Percentiles rank a stretch among this genome's conserved stretches.
Conservation (phyloP, 1,140 invertebrate genomes). For the Heliconius congener region DNA sequence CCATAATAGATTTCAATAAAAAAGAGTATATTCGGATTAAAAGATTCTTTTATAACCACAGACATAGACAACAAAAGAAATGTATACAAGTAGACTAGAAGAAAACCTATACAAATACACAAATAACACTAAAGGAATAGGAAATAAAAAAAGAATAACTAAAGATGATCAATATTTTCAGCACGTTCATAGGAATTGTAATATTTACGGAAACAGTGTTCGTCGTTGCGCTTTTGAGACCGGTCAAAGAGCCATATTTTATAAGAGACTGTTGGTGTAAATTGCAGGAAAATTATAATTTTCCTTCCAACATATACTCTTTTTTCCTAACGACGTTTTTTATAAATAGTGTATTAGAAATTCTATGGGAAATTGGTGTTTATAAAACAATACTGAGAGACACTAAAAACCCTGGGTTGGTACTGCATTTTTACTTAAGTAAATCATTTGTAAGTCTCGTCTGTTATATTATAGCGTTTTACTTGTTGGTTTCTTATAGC, state of each 20-base stretch:
- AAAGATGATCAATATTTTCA: conserved; percentile 60
- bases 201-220: conserved; percentile 51
- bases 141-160: conserved; percentile 17
- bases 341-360: conserved; percentile 47
- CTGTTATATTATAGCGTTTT: conserved; percentile 49
- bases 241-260: conserved; percentile 48
- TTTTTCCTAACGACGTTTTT: conserved; percentile 37
- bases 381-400: background rate
- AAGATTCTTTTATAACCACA: conserved; percentile 45
- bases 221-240: conserved; percentile 54
- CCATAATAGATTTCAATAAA: conserved; percentile 45
- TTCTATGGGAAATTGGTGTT: background rate
- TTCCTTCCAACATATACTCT: conserved; percentile 41
- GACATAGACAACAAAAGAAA: conserved; percentile 35
- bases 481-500: conserved; percentile 44
- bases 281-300: conserved; percentile 39
- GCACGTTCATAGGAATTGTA: conserved; percentile 37
- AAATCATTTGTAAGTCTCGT: conserved; percentile 45
- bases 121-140: conserved; percentile 3
- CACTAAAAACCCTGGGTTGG: background rate
- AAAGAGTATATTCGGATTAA: conserved; percentile 44
- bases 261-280: conserved; percentile 55
- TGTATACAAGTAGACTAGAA: conserved; percentile 12
- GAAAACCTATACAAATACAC: conserved; percentile 13
- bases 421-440: conserved; percentile 47